Conservation (phyloP, 1,140 invertebrate species). For the Formica exsecta region DNA sequence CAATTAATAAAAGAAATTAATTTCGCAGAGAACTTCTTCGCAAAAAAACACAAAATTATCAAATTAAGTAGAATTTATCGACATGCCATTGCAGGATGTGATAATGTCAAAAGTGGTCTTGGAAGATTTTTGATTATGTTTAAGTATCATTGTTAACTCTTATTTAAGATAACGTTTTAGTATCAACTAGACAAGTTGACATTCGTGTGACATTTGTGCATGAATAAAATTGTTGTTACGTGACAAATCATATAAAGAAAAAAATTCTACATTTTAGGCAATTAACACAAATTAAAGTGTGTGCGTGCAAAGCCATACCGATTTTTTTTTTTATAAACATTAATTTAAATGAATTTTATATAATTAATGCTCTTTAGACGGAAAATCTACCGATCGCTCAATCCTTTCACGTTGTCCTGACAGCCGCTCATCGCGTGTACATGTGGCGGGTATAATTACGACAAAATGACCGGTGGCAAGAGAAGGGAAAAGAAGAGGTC, state of each 20-base stretch:
- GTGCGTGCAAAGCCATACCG: neutral
- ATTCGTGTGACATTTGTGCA: too few species aligned
- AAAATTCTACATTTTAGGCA: too few species aligned
- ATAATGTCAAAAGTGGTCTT: neutral
- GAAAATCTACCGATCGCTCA: neutral
- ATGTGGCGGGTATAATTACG: conserved; percentile 6
- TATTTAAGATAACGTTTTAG: too few species aligned
- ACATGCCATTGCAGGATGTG: neutral
- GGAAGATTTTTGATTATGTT: neutral
- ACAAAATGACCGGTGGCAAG: conserved; percentile 1
- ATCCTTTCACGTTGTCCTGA: neutral
- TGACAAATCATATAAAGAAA: too few species aligned
- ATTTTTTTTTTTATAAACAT: neutral
- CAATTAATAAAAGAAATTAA: neutral
- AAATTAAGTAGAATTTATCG: neutral
- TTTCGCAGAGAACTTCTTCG: neutral
- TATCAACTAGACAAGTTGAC: neutral
- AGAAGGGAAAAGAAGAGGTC: conserved; percentile 34
- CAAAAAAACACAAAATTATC: neutral
- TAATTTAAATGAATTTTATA: neutral
- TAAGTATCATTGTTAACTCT: too few species aligned
- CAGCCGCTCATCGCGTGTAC: neutral
- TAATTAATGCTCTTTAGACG: neutral
- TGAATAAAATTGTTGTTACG: too few species aligned
- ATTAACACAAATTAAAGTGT: neutral